These are phyloP conservation scores for Yponomeuta malinellus DNA, from an alignment of 2,888 invertebrate genomes.

Conservation along the genomic window DNA sequence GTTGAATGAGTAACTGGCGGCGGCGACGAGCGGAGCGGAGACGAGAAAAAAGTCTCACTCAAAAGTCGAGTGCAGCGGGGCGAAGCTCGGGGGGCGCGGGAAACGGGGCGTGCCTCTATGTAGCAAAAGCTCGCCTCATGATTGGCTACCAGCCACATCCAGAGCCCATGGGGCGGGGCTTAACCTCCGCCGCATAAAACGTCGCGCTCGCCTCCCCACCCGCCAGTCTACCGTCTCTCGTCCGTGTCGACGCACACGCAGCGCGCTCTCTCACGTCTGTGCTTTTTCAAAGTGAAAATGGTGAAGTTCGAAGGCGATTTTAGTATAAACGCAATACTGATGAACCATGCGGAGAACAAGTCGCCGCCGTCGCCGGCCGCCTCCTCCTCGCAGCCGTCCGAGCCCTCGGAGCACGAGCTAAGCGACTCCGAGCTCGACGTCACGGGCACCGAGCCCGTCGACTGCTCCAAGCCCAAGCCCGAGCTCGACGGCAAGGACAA, in stretches of 20 bases:
- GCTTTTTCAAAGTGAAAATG: constrained; percentile 40
- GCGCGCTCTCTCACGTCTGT: constrained; percentile 25
- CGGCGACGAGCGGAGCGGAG: constrained; percentile 11
- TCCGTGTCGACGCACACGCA: constrained; percentile 52
- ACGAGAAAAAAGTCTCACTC: constrained; percentile 8
- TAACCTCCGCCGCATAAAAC: constrained; percentile 45
- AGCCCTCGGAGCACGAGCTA: constrained; percentile 57
- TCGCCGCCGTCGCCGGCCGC: constrained; percentile 62
- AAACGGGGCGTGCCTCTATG: constrained; percentile 39
- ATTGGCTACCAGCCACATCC: constrained; percentile 40
- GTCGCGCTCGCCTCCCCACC: constrained; percentile 58
- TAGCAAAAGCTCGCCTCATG: constrained; percentile 51
- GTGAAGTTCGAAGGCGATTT: constrained; percentile 82
- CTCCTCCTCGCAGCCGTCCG: constrained; percentile 54
- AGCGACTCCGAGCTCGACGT: constrained; percentile 85
- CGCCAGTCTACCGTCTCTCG: constrained; percentile 60
- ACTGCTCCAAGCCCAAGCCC: constrained; percentile 77
- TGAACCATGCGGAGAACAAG: constrained; percentile 66
- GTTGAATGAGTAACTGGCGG: constrained; percentile 36
- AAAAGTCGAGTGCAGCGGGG: constrained; percentile 27
- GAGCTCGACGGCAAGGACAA: constrained; percentile 55
- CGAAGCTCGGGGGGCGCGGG: constrained; percentile 27
- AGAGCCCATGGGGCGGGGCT: constrained; percentile 50
- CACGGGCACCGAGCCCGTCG: constrained; percentile 84
- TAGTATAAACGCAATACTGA: constrained; percentile 87